Evolutionary conservation across 2,797 vertebrate genomes (phyloP), one percentile per base, ranked within the genome.

Genomic region (Salarias fasciatus): DNA sequence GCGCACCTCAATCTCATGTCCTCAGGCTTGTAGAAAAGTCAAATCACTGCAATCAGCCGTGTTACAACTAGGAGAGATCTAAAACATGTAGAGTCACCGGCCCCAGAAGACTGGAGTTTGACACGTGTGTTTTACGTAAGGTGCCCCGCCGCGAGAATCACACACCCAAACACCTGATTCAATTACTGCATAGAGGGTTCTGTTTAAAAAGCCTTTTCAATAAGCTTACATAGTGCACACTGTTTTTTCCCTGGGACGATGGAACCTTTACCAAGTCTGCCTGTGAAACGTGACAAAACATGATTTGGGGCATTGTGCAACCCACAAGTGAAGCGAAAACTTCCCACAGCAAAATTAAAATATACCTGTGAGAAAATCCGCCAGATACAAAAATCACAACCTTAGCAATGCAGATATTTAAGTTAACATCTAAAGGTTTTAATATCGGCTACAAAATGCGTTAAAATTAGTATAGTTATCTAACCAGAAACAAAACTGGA

Each of bases 211-310:
- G 4, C 64, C 72, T 73, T n/a, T 76, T 63, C 13, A 44, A 71
- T 65, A 83, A 64, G 88, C 91, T 93, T 93, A 94, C 92, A 91
- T 92, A 93, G 62, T 12, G 44, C 29, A 86, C 38, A 69, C 82
- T 51, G 41, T 75, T 63, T 72, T 86, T 72, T 77, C 80, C 82
- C 80, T 65, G 72, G 48, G 78, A n/a, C 48, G 67, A 4, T 73
- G 87, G 83, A 84, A 92, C 0, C 87, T 91, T 93, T 92, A 94
- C 82, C 88, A 91, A 87, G 90, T 93, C 86, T 88, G 13, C 89
- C 92, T 93, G 92, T 82, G 76, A 91, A 91, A 90, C 83, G 79
- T 88, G 69, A 91, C 83, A 92, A 83, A 78, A 86, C 64, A 72
- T 49, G 86, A 46, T 63, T 68, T 45, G 70, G 57, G 37, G 53